Base-by-base conservation (phyloP, 2,797 vertebrate species). In the Telmatherina bonti region DNA sequence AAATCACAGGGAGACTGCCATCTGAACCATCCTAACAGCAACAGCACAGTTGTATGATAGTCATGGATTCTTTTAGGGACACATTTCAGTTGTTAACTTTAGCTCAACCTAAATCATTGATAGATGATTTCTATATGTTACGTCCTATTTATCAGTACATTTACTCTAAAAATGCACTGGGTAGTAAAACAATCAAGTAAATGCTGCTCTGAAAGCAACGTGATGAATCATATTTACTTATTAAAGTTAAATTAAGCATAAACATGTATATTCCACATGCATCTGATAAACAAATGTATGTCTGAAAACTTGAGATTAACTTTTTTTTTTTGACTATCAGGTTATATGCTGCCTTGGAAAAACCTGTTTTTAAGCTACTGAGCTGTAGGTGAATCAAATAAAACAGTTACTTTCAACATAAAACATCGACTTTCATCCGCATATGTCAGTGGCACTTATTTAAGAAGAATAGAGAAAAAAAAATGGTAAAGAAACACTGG, bases 21-120 rank as follows among this genome's bases (percentile, higher is more conserved):
- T 59, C 78, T 66, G 76, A 82, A 76, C 66, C 79, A 63, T 47
- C 52, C 61, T 49, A 60, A 68, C 65, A 67, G 33, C 49, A 66
- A 65, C 62, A n/a, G n/a, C 54, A 45, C 47, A 55, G 13, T 0
- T 26, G 7, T 11, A 56, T 1, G 20, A 67, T 9, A 41, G 49
- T 45, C 22, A 26, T 18, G 6, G 11, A 49, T 24, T 11, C 59
- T 58, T 45, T 66, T 16, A 51, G 38, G 29, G 57, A 55, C 31
- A 36, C 24, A 2, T 69, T 69, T 67, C 31, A 68, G 52, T 20
- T 22, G 5, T 58, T 56, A 15, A 49, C 9, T 72, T 30, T 43
- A 26, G 29, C 31, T 53, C 16, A 27, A 52, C 49, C 15, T 22
- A 51, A 57, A 4, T 61, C 4, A n/a, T 27, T 20, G 33, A 29